Evolutionary conservation across 2,113 vertebrate genomes (phyloP), one percentile per base, ranked within the genome.

Genomic region (Nyctibius bracteatus): DNA sequence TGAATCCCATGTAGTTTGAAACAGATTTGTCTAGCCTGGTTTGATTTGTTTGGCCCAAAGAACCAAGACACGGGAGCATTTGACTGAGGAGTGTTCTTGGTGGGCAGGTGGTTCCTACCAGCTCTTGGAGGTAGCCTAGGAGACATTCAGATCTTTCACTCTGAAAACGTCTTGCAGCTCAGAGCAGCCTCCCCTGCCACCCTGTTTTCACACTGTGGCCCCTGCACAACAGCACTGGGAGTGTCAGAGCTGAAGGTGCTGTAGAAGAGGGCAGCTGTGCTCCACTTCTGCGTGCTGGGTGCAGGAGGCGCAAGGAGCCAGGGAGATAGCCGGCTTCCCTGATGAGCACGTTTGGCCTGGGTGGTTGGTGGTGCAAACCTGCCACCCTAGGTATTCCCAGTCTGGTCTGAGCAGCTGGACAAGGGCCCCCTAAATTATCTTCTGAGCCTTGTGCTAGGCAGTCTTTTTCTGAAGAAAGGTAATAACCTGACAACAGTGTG

Each of bases 281-380:
- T 74, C 57, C 43, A 41, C 21, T 22, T 23, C 47, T 37, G 24
- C 5, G 5, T 41, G 52, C 74, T 43, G 0, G 28, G 12, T 7
- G 21, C 2, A 2, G 59, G 54, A 79, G 67, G 30, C 12, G 2
- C 19, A 81, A 39, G 44, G 31, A 75, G 20, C 23, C 17, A 11
- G 16, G n/a, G n/a, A 47, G 31, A 21, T 8, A 5, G 23, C 13
- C 1, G 7, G 23, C 21, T 54, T 24, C 39, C 12, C 49, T 4
- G 6, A 2, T 0, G 5, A 46, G 24, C 16, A 12, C 13, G 9
- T 46, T 2, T 2, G 30, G 20, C 12, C 25, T 65, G 51, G 12
- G 7, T 54, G 21, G 30, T 23, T n/a, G 39, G 17, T 43, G 39
- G 20, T 71, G 24, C 35, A 71, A 39, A 35, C 39, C 30, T 59